A percentile compares a stretch with the other conserved stretches of the same genome.
Evolutionary conservation across 2,888 invertebrate species (phyloP).

Genomic region (Drosophila putrida): DNA sequence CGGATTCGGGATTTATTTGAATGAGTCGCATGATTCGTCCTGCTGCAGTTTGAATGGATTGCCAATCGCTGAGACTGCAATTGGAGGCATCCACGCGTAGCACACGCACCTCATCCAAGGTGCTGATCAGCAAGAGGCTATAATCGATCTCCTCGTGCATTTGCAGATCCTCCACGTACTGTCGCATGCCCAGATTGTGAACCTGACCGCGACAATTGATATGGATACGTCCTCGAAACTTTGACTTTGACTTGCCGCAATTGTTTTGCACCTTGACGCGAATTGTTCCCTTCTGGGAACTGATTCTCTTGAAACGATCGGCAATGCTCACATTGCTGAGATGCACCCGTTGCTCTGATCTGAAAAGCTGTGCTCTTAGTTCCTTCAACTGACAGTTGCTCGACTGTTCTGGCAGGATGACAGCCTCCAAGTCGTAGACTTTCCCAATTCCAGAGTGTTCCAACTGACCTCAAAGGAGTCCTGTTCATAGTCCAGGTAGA

Average conservation of each 20-base stretch:
- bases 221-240: constrained; percentile 70
- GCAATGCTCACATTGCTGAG: constrained; percentile 54
- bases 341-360: constrained; percentile 51
- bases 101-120: constrained; percentile 77
- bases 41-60: constrained; percentile 69
- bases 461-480: constrained; percentile 47
- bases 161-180: constrained; percentile 61
- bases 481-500: constrained; percentile 77
- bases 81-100: constrained; percentile 60
- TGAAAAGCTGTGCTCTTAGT: constrained; percentile 60
- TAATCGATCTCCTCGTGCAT: constrained; percentile 30
- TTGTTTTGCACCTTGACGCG: constrained; percentile 72
- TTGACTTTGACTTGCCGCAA: constrained; percentile 49
- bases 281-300: constrained; percentile 15
- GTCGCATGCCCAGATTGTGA: constrained; percentile 71
- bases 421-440: constrained; percentile 37
- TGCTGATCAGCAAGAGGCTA: constrained; percentile 70
- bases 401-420: constrained; percentile 8
- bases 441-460: constrained; percentile 45
- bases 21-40: constrained; percentile 71
- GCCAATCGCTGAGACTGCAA: constrained; percentile 76
- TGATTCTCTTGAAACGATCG: constrained; percentile 42
- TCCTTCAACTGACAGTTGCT: constrained; percentile 58
- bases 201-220: constrained; percentile 59
- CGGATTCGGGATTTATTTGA: constrained; percentile 28